Base-by-base conservation (phyloP, 2,113 vertebrate species). In the Ovis canadensis region DNA sequence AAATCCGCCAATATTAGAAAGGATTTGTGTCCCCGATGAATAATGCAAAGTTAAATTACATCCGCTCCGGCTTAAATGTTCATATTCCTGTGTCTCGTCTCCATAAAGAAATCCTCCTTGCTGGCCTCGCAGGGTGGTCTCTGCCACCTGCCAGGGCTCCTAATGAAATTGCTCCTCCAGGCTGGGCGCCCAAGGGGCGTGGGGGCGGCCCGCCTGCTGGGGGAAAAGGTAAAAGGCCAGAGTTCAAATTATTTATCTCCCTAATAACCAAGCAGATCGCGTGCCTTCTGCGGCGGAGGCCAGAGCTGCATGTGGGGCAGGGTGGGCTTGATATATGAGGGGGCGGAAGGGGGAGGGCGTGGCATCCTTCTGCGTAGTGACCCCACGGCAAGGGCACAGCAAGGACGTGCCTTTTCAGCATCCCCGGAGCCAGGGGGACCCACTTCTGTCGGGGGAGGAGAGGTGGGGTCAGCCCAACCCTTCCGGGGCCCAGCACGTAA, bases 171-270 rank as follows among this genome's bases (percentile, higher is more conserved):
- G 97, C 98, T 98, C 97, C 98, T 98, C 97, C 74, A 84, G 97
- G 94, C 67, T 21, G 95, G 96, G 96, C 45, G 54, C 31, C 5
- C 2, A 16, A 87, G 5, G 17, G 88, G 45, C 33, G 95, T 96
- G 98, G 98, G 98, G 99, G 99, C 98, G 98, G 99, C 99, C 99
- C 98, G 98, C 98, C 99, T 98, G 97, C 97, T 67, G 93, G 99
- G 99, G 99, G 99, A 99, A 99, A 98, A 99, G 99, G 99, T 99
- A 99, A 99, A 98, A 99, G 99, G 99, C 99, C 99, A 99, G 98
- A 99, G 99, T 99, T 99, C 99, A 99, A 99, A 99, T 99, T 99
- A 99, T 99, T 99, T 99, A 99, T 99, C 99, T 99, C 99, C 99
- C 99, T 99, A 99, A 99, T 99, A 99, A 99, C 99, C 98, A 99